Evolutionary conservation across 2,888 invertebrate species (phyloP).

Genomic region (Gnatocerus cornutus): DNA sequence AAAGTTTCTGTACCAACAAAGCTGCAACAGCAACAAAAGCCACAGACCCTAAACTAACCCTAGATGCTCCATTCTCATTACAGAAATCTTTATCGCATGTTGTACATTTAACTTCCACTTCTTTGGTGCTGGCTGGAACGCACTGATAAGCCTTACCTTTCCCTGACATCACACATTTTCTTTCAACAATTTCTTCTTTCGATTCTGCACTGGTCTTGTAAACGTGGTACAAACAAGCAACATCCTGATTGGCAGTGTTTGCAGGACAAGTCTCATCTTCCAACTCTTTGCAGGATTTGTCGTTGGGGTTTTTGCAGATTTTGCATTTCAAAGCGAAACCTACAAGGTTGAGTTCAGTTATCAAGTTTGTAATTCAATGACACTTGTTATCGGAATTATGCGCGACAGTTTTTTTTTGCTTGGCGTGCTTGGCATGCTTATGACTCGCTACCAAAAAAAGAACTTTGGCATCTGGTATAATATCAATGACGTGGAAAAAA

Average conservation of each 20-base stretch:
- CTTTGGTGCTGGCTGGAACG: background rate
- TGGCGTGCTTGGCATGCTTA: too few relatives aligned
- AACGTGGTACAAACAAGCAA: conserved; percentile 33
- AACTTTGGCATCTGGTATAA: too few relatives aligned
- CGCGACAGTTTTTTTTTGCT: too few relatives aligned
- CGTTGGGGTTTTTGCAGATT: conserved; percentile 32
- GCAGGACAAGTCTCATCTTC: conserved; percentile 35
- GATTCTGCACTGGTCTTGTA: conserved; percentile 21
- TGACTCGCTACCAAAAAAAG: too few relatives aligned
- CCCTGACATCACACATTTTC: conserved; percentile 32
- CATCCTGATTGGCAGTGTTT: conserved; percentile 14
- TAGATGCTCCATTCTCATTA: conserved; percentile 25
- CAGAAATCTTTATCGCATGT: conserved; percentile 42
- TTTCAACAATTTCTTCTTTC: conserved; percentile 29
- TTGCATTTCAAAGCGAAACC: conserved; percentile 46
- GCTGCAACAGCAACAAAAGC: conserved; percentile 15
- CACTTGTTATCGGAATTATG: too few relatives aligned
- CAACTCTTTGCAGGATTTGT: conserved; percentile 15
- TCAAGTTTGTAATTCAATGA: too few relatives aligned
- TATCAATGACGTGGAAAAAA: too few relatives aligned
- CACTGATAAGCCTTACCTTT: conserved; percentile 27
- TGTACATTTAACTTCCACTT: conserved; percentile 19
- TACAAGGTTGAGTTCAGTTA: conserved; percentile 9
- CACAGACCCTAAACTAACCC: conserved; percentile 18
- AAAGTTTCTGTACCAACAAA: conserved; percentile 27